phyloP scores from a whole-genome alignment of 2,113 vertebrate species.

The Clarias batrachus region DNA sequence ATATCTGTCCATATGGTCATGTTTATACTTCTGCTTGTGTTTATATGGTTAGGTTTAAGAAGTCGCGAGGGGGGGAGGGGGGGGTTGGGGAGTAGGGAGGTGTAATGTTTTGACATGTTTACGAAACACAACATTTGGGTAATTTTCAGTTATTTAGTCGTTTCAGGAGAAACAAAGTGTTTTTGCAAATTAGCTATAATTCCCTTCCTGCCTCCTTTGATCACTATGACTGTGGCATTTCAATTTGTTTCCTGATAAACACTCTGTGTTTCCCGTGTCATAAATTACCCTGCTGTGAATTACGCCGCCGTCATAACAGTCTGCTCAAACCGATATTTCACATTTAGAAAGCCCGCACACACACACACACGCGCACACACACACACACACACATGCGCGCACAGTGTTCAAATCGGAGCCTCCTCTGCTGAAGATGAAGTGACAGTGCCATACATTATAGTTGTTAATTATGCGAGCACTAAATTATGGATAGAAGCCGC shows the following conservation, averaged over 20 bases:
- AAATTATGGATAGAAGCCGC: slow-evolving; percentile 60
- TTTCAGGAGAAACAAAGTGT: slow-evolving; percentile 16
- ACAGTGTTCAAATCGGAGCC: slow-evolving; percentile 52
- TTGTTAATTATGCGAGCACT: slow-evolving; percentile 59
- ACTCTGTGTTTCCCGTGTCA: slow-evolving; percentile 39
- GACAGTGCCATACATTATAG: slow-evolving; percentile 57
- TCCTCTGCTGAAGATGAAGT: slow-evolving; percentile 48
- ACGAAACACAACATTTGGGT: slow-evolving; percentile 4
- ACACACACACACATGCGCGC: slow-evolving; percentile 29
- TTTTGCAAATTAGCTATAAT: slow-evolving; percentile 23
- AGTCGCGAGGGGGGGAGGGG: no score
- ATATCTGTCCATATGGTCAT: slow-evolving; percentile 14
- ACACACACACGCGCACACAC: background rate
- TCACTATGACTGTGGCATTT: slow-evolving; percentile 42
- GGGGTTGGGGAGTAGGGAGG: background rate
- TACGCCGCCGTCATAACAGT: slow-evolving; percentile 39
- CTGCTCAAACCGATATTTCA: slow-evolving; percentile 43
- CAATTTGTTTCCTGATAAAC: slow-evolving; percentile 44
- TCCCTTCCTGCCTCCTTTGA: slow-evolving; percentile 28
- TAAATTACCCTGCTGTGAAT: slow-evolving; percentile 51
- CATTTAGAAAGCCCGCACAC: slow-evolving; percentile 32
- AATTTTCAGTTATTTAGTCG: slow-evolving; percentile 21
- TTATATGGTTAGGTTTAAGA: background rate
- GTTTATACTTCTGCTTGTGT: background rate
- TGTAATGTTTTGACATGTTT: slow-evolving; percentile 17